phyloP scores from a whole-genome alignment of 2,797 vertebrate genomes.

The Microcaecilia unicolor region DNA sequence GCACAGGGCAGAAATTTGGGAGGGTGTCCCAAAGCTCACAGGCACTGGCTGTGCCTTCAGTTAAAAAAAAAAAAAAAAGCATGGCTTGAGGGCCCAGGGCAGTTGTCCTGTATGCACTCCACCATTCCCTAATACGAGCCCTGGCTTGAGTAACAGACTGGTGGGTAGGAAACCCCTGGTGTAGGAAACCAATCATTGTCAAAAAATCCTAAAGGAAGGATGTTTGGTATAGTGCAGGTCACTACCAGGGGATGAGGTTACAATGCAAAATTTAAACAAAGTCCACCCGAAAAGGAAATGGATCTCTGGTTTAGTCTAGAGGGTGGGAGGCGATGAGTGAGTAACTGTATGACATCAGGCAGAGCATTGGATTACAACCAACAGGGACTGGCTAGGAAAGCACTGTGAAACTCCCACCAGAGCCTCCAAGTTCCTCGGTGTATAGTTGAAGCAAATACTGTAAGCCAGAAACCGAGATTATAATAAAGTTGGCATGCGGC shows the following conservation, averaged over 20 bases:
- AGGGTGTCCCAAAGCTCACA: too few relatives aligned
- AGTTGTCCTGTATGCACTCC: too few relatives aligned
- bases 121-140: too few relatives aligned
- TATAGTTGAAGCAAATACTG: too few relatives aligned
- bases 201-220: slow-evolving; percentile 43
- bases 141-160: neutral
- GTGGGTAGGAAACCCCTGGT: slow-evolving; percentile 26
- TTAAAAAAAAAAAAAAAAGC: too few relatives aligned
- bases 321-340: slow-evolving; percentile 45
- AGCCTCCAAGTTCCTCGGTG: slow-evolving; percentile 49
- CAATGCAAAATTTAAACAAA: slow-evolving; percentile 25
- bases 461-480: too few relatives aligned
- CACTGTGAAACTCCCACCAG: slow-evolving; percentile 55
- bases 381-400: slow-evolving; percentile 41
- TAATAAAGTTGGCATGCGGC: too few relatives aligned
- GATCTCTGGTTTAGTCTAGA: slow-evolving; percentile 33
- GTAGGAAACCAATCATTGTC: slow-evolving; percentile 10
- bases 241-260: slow-evolving; percentile 35
- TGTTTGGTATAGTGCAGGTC: slow-evolving; percentile 29
- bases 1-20: too few relatives aligned
- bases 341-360: slow-evolving; percentile 50
- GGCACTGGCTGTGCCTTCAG: too few relatives aligned
- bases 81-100: too few relatives aligned
- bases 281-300: slow-evolving; percentile 41
- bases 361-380: slow-evolving; percentile 54